phyloP scores from a whole-genome alignment of 2,113 vertebrate species.

The Charina bottae region DNA sequence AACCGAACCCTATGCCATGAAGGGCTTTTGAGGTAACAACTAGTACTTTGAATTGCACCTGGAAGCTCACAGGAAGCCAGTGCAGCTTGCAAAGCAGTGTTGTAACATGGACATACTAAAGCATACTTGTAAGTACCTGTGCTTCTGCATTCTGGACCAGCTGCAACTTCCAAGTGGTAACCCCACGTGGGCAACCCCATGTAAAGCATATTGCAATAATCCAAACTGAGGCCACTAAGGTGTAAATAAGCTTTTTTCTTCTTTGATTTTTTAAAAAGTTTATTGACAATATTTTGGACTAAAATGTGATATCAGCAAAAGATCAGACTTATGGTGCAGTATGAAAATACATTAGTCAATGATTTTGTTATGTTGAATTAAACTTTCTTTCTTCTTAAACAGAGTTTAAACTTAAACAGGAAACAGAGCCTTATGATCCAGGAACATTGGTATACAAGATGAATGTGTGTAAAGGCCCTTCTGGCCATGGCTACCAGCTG shows the following conservation, averaged over 20 bases:
- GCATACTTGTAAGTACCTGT: neutral
- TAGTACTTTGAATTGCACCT: no score
- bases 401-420: no score
- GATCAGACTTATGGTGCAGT: neutral
- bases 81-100: no score
- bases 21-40: no score
- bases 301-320: neutral
- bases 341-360: neutral
- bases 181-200: neutral
- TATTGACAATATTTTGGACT: neutral
- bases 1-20: no score
- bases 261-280: neutral
- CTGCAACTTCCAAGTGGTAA: neutral
- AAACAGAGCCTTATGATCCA: no score
- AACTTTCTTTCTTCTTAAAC: neutral
- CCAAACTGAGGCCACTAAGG: no score
- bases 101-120: neutral
- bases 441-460: no score
- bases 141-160: neutral
- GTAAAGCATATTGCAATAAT: neutral
- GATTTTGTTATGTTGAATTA: neutral
- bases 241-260: neutral
- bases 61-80: no score
- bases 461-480: no score
- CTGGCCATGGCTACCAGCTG: neutral